Conservation (phyloP, 92 coral and sea anemone genomes). For the Phenganax stokvisi region DNA sequence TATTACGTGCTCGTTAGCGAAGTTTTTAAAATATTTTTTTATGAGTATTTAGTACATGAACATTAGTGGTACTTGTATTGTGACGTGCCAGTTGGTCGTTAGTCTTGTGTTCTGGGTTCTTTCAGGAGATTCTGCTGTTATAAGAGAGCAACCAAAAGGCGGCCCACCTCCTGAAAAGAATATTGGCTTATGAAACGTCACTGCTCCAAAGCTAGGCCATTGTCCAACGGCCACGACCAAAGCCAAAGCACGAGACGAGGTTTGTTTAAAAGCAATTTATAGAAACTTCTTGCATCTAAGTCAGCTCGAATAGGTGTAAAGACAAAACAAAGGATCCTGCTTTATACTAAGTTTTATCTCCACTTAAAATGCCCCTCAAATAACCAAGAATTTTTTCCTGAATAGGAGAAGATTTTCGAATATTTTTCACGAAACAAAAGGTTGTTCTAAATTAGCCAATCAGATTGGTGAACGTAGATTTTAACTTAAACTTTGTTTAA, state of each 20-base stretch:
- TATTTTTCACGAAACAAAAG: neutral
- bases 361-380: conserved; percentile 13
- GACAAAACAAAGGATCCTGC: neutral
- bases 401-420: neutral
- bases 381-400: neutral
- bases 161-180: too few species aligned
- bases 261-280: neutral
- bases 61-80: too few species aligned
- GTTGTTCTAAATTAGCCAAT: conserved; percentile 15
- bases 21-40: conserved; percentile 35
- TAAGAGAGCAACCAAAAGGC: conserved; percentile 97
- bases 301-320: neutral
- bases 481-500: too few species aligned
- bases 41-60: too few species aligned
- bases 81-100: conserved; percentile 28
- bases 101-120: conserved; percentile 57
- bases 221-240: conserved; percentile 86
- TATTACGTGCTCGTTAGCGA: neutral
- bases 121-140: conserved; percentile 89
- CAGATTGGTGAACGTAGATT: too few species aligned
- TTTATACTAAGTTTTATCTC: neutral
- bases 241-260: conserved; percentile 89
- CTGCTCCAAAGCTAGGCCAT: too few species aligned
- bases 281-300: conserved; percentile 20
- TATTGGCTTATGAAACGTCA: conserved; percentile 89